Conservation (phyloP, 2,797 vertebrate genomes). For the Chromobotia macracanthus region DNA sequence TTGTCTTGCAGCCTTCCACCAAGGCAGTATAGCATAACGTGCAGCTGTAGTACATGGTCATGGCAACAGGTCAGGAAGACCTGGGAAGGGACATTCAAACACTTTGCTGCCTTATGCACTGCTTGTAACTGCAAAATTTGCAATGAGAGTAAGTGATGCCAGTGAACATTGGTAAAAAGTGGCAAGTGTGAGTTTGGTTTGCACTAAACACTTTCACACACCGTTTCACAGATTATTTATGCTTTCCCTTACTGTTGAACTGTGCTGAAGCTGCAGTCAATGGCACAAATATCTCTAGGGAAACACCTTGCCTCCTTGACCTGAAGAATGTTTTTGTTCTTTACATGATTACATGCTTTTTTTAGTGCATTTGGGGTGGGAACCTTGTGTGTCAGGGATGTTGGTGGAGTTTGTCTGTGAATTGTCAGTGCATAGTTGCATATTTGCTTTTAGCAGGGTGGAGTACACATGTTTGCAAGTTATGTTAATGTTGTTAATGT, state of each 20-base stretch:
- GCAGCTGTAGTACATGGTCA: background rate
- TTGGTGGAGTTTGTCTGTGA: constrained; percentile 30
- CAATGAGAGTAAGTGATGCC: constrained; percentile 15
- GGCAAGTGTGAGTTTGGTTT: background rate
- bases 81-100: constrained; percentile 1
- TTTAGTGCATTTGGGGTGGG: constrained; percentile 35
- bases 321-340: constrained; percentile 17
- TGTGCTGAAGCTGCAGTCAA: constrained; percentile 24
- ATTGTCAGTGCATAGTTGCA: constrained; percentile 35
- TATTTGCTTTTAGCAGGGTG: constrained; percentile 42
- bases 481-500: constrained; percentile 8
- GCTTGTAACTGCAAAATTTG: background rate
- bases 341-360: background rate
- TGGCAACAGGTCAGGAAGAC: constrained; percentile 11
- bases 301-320: constrained; percentile 40
- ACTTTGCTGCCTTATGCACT: background rate
- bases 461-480: constrained; percentile 28
- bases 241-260: background rate
- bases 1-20: constrained; percentile 14
- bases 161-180: constrained; percentile 7
- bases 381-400: constrained; percentile 16
- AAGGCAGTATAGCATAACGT: background rate
- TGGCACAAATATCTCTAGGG: constrained; percentile 12
- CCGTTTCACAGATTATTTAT: constrained; percentile 28
- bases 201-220: background rate